phyloP scores from a whole-genome alignment of 2,888 invertebrate genomes.

The Kuschelorhynchus macadamiae region DNA sequence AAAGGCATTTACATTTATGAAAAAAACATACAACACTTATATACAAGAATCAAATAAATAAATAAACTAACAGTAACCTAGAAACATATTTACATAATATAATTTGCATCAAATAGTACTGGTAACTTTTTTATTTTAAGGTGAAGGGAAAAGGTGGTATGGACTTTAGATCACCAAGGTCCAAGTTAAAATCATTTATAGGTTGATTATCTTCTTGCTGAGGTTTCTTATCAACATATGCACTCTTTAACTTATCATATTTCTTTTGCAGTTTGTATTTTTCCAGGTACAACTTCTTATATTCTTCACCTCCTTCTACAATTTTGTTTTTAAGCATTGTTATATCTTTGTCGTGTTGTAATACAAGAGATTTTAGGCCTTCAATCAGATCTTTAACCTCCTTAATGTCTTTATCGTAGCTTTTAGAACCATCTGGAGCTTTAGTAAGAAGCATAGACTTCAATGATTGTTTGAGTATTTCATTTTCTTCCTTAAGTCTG shows the following conservation, averaged over 20 bases:
- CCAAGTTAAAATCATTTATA: conserved; percentile 52
- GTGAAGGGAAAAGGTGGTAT: conserved; percentile 62
- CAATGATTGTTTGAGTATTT: conserved; percentile 56
- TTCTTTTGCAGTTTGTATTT: conserved; percentile 57
- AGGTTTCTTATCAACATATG: conserved; percentile 25
- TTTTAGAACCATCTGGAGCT: conserved; percentile 31
- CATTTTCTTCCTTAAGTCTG: conserved; percentile 60
- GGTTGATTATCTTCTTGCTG: conserved; percentile 27
- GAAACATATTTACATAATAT: background rate
- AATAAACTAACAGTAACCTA: background rate
- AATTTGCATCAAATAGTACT: no score
- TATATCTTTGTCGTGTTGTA: conserved; percentile 60
- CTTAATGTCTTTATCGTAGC: conserved; percentile 57
- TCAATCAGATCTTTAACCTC: conserved; percentile 54
- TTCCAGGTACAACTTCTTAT: conserved; percentile 56
- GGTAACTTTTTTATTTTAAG: no score
- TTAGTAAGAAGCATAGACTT: conserved; percentile 53
- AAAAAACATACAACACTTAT: background rate
- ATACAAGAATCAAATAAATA: background rate
- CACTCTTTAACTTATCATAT: conserved; percentile 53
- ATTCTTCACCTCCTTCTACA: conserved; percentile 55
- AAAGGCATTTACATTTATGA: background rate
- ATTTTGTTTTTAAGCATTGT: conserved; percentile 59
- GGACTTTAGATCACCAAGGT: conserved; percentile 58
- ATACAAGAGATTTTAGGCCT: conserved; percentile 55